Evolutionary conservation across 2,888 invertebrate species (phyloP), one percentile per base, ranked within the genome.

Genomic region (Lochmaea capreae): DNA sequence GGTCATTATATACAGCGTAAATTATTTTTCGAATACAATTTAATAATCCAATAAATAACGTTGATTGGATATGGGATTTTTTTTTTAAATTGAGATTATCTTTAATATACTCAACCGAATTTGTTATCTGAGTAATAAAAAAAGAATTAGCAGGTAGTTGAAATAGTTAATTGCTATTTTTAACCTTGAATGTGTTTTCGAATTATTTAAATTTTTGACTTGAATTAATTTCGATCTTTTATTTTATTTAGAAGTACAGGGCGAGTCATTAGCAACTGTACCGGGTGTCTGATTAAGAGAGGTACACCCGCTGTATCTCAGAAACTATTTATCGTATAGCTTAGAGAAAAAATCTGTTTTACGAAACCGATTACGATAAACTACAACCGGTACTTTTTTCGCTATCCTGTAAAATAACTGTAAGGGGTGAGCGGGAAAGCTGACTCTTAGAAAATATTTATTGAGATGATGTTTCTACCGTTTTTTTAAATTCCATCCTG

Each of bases 131-230:
- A n/a, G 5, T 54, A 54, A 54, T 54, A 54, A 16, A 54, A 9
- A 16, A 54, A 16, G n/a, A 54, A 16, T 54, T 54, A 9, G n/a
- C 9, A 54, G 18, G 18, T 54, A 54, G 52, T 54, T 54, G 16
- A 4, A n/a, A 16, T n/a, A 16, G 12, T 49, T 49, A 49, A 49
- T 49, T 49, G 14, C 46, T 5, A n/a, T 54, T n/a, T 54, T 54
- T 16, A n/a, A 54, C 52, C 52, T 54, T 54, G 52, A 54, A 54
- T 16, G 9, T 54, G 52, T 54, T 54, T 54, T 54, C 18, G 18
- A 54, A 49, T 5, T 49, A 49, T 9, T 54, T 54, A 54, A n/a
- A 54, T 8, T 54, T 54, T 54, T 9, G 16, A 16, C 18, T 54
- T 16, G 52, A 54, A 54, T 54, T 54, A 16, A 49, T 49, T 49